Evolutionary conservation across 64 coral and sea anemone species (phyloP), one percentile per base, ranked within the genome.

Genomic region (Montipora cactus): DNA sequence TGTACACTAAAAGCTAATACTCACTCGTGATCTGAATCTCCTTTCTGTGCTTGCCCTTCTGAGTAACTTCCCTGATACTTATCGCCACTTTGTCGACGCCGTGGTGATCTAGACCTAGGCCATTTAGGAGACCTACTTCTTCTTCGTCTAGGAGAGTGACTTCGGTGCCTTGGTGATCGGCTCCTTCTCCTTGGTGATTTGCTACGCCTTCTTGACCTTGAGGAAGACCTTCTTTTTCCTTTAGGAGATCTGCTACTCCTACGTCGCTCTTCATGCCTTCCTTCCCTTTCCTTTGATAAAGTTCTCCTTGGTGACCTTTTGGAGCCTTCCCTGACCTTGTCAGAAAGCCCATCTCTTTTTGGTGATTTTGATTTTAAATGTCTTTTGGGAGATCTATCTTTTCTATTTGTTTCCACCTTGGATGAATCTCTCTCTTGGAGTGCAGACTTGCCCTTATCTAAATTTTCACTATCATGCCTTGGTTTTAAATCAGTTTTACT

Each of bases 31-130:
- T 99, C 98, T 47, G 92, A 82, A 28, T 93, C 81, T 28, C 84
- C 87, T 79, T 93, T 77, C 66, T 91, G 80, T n/a, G 79, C 79
- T 20, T 92, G 76, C 25, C 89, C 94, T 76, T 96, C 92, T 66
- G 98, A 99, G 80, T 89, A 96, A 83, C 97, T 94, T 10, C 89
- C 95, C 51, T 92, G 93, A 44, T 88, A 92, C 44, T 89, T 96
- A 77, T 98, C 97, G 71, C 88, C 94, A 59, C 75, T 69, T 22
- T 88, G 80, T 37, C 96, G 94, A 21, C 83, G 72, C 14, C 22
- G 59, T 87, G 91, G 85, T 59, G 95, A 96, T 74, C 68, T 88
- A 49, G 94, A 95, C 73, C 94, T 95, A 14, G 80, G 87, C n/a
- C 81, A 59, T 16, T 88, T 59, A 13, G 88, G 89, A 14, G 78